Evolutionary conservation across 2,888 invertebrate genomes (phyloP), one percentile per base, ranked within the genome.

Genomic region (Rotaria magnacalcarata): DNA sequence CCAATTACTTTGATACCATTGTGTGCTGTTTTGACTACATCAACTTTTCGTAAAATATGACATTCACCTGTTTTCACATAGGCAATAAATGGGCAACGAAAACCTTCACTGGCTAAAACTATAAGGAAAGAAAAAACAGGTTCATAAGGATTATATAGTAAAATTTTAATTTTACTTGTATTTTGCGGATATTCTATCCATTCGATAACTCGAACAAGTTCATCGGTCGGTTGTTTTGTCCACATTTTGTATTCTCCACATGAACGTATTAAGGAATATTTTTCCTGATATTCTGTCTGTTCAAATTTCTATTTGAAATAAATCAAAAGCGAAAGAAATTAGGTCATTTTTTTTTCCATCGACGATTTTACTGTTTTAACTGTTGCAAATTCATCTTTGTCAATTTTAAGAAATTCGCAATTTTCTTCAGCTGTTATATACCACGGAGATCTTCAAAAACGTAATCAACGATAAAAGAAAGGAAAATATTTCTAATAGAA

Each of bases 11-110:
- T 86, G 47, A 56, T 80, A n/a, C 86, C 86, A 24, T 74, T 85
- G 58, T 86, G 54, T 21, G 54, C 58, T 50, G 74, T 85, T 27
- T 47, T 80, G 24, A 85, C 75, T 24, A 86, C 86, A 91, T 92
- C 88, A 91, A 92, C 87, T 91, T 91, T 84, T 91, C 88, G 88
- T 91, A 92, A 74, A 91, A 87, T 74, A 92, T 89, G 84, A 90
- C 90, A 88, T 92, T 92, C 7, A 91, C 92, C 19, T 91, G 91
- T 91, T 92, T 91, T 92, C 91, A 92, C 24, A 92, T 88, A 21
- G 91, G 90, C 0, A 92, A 92, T 34, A 92, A 88, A 90, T 80
- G 87, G 86, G 87, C 75, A 84, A 58, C 86, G 67, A 84, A 74
- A 87, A 10, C 87, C 87, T 86, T 87, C 87, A 67, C 86, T 87